Base-by-base conservation (phyloP, 2,888 invertebrate species). In the Heteromyza rotundicornis region DNA sequence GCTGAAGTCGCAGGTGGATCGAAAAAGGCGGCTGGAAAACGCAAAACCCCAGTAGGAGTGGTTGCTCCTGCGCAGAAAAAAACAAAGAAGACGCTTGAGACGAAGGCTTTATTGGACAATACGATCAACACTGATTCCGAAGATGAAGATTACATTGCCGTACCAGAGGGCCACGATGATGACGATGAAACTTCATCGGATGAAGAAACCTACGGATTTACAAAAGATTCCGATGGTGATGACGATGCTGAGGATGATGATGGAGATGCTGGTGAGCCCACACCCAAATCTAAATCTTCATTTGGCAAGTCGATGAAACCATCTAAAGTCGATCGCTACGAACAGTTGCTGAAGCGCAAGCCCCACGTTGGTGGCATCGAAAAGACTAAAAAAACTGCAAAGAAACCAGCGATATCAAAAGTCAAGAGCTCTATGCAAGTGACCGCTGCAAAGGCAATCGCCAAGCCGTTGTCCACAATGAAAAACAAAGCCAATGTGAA, bases 121-220 rank as follows among this genome's bases (percentile, higher is more conserved):
- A 80, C 82, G 5, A 64, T 81, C 7, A 71, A 68, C 53, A 82
- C 81, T 2, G 82, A 80, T 35, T 76, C 81, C 1, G 77, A 76
- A 2, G 82, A 80, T 66, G 82, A 80, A 57, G 81, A 80, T 47
- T 82, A 69, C 40, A 40, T 64, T 52, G 69, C 61, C 5, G 54
- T 57, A 16, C 27, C 50, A 7, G 64, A 60, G 16, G 64, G 53
- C 0, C 64, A 63, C n/a, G 69, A 65, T 22, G 67, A 62, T 1
- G 54, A 63, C 19, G 64, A 68, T 12, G 36, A 36, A 14, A 22
- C 57, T 49, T 67, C 66, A n/a, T 65, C 67, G 0, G 70, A 71
- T 63, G 71, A 70, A 52, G 72, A 74, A 62, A 65, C 61, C 0
- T 71, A 70, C 56, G 66, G 68, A 2, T 63, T 70, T 20, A 16